Conservation (phyloP, 2,113 vertebrate genomes). For the Genyomyrus donnyi region DNA sequence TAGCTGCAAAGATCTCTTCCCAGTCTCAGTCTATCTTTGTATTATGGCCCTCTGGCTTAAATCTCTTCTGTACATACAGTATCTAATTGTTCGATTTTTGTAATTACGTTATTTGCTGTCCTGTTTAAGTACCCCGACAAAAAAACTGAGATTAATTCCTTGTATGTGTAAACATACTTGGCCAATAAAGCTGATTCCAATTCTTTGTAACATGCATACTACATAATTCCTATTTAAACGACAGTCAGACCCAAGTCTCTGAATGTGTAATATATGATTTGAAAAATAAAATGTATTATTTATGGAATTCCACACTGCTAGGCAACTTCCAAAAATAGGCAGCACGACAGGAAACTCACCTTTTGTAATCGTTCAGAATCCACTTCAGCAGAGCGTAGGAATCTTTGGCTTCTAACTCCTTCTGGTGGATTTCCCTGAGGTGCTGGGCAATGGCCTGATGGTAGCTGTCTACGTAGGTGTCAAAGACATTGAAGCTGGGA, state of each 20-base stretch:
- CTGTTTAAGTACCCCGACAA: too few relatives aligned
- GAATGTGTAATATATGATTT: background rate
- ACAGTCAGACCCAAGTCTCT: background rate
- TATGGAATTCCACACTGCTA: background rate
- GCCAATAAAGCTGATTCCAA: background rate
- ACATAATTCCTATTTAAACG: background rate
- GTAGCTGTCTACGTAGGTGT: constrained; percentile 51
- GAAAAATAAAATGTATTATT: background rate
- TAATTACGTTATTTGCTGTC: too few relatives aligned
- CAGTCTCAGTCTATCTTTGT: too few relatives aligned
- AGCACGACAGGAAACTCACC: constrained; percentile 39
- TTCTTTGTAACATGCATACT: background rate
- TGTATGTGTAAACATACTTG: too few relatives aligned
- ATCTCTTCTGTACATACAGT: too few relatives aligned
- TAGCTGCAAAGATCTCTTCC: background rate
- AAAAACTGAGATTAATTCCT: too few relatives aligned
- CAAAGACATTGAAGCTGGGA: constrained; percentile 58
- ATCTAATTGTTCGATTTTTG: too few relatives aligned
- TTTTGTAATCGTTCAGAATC: constrained; percentile 54
- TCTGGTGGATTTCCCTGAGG: constrained; percentile 42
- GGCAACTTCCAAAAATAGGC: background rate
- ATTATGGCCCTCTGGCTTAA: too few relatives aligned
- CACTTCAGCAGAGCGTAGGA: constrained; percentile 54
- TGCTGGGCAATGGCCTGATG: constrained; percentile 46
- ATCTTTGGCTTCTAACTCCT: constrained; percentile 49